Conservation (phyloP, 2,113 vertebrate species). For the Heliornis fulica region DNA sequence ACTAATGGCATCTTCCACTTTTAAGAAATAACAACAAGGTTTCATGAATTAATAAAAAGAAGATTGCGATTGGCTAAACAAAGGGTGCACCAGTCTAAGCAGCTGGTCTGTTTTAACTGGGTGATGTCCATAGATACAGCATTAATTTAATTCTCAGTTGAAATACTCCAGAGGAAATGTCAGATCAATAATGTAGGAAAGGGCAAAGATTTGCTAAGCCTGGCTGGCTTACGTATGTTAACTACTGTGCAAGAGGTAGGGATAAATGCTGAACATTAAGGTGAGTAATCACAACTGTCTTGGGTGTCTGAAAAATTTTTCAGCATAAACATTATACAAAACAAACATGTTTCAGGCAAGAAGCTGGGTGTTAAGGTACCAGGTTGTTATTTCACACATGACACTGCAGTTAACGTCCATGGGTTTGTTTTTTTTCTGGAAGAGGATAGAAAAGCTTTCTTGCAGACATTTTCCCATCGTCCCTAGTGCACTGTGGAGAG, state of each 20-base stretch:
- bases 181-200: constrained; percentile 58
- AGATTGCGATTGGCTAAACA: constrained; percentile 49
- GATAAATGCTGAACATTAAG: constrained; percentile 44
- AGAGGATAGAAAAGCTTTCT: not conserved
- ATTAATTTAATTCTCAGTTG: constrained; percentile 59
- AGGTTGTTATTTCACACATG: not conserved
- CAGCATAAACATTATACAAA: not conserved
- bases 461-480: not conserved
- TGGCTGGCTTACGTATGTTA: constrained; percentile 16
- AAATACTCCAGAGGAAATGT: constrained; percentile 66
- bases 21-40: constrained; percentile 36
- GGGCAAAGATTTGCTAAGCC: constrained; percentile 55
- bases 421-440: not conserved
- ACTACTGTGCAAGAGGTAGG: constrained; percentile 11
- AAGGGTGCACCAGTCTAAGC: constrained; percentile 18
- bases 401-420: not conserved
- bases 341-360: not conserved
- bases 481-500: not conserved
- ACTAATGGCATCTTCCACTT: constrained; percentile 53
- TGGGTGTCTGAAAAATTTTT: constrained; percentile 3
- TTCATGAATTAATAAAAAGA: constrained; percentile 54
- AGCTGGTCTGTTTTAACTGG: constrained; percentile 45
- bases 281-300: constrained; percentile 45
- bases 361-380: not conserved
- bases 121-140: constrained; percentile 23